Base-by-base conservation (phyloP, 2,797 vertebrate species). In the Hypotaenidia philippensis region DNA sequence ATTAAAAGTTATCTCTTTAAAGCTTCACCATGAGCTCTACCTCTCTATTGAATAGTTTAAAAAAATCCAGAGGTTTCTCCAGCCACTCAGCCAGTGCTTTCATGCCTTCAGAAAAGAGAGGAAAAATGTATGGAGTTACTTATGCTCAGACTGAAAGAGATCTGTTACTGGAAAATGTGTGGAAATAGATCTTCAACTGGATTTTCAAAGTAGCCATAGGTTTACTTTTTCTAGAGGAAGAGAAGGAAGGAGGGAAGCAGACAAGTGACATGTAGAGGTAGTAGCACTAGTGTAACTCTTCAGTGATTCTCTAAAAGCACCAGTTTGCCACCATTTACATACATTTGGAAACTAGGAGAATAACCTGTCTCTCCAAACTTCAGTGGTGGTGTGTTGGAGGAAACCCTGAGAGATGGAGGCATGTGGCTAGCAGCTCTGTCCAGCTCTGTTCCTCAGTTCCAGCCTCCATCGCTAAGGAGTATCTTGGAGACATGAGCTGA, bases 1-100 rank as follows among this genome's bases (percentile, higher is more conserved):
- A 92, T 85, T 75, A 53, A 94, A 90, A 93, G 76, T 22, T 63
- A 61, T 34, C 57, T 36, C 29, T 87, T 94, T 87, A 91, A 93
- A 94, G 84, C 64, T 85, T 86, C 56, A 17, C 69, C 25, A 1
- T 93, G 94, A 94, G 47, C 50, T 90, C 45, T 85, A n/a, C 13
- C 38, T 71, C 18, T 25, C 72, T 81, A 10, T 16, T 81, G 61
- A 90, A 55, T 47, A 80, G 88, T 49, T 49, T 90, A 4, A 60
- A 61, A 87, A 81, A 82, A 93, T 32, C 80, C 47, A 53, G 71
- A 68, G 57, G 49, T 91, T 86, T 90, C 93, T 87, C 69, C 74
- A 95, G 61, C 83, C 68, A 31, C 40, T 68, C 64, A 90, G 49
- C 52, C 60, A 57, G 22, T 50, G 66, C 41, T 92, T 89, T 95